Conservation (phyloP, 1,140 invertebrate species). For the Bilobella aurantiaca region DNA sequence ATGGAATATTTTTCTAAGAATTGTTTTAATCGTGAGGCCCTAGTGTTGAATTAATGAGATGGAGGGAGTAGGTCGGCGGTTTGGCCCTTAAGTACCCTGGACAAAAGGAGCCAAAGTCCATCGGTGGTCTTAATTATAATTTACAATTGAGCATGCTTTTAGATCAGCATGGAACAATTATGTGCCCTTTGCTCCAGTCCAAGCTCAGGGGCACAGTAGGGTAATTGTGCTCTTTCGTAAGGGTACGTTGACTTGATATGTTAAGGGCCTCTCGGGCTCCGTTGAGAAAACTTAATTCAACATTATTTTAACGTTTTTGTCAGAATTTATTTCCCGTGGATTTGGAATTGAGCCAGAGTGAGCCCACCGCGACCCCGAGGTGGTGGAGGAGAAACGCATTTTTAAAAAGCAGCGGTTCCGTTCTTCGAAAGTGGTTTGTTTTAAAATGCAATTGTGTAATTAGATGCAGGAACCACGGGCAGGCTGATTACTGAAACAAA, state of each 20-base stretch:
- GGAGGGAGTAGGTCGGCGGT: background rate
- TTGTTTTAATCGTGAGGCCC: too few species aligned
- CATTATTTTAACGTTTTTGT: background rate
- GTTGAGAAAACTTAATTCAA: background rate
- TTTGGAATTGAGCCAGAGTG: too few species aligned
- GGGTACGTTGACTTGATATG: background rate
- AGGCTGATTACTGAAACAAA: background rate
- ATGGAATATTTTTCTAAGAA: too few species aligned
- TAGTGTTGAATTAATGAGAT: background rate
- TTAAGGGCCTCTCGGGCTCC: too few species aligned
- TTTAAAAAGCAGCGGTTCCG: background rate
- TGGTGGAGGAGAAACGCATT: too few species aligned
- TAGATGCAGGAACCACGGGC: background rate
- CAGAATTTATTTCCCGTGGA: background rate
- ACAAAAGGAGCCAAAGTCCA: background rate
- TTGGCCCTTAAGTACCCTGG: background rate
- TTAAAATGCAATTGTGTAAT: background rate
- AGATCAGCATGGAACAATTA: background rate
- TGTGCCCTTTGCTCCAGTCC: background rate
- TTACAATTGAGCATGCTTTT: background rate
- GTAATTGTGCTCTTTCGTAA: background rate
- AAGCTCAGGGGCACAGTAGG: background rate
- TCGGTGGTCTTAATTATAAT: background rate
- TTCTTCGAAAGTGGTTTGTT: background rate
- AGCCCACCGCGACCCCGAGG: too few species aligned